phyloP scores from a whole-genome alignment of 2,797 vertebrate species.

The Lacerta viridis region DNA sequence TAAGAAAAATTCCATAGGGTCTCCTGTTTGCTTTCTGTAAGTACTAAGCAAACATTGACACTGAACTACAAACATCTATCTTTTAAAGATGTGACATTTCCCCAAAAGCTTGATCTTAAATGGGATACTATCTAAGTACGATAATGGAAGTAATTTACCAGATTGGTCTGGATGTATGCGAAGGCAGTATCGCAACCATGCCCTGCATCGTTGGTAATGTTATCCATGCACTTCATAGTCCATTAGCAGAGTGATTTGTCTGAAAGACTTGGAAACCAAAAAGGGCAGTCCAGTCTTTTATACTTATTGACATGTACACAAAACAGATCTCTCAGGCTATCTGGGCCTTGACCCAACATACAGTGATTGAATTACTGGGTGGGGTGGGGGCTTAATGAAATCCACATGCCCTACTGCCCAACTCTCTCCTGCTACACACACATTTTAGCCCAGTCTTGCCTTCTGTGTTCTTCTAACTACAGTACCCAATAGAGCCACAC shows the following conservation, averaged over 20 bases:
- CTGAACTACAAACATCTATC: slow-evolving; percentile 43
- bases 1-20: slow-evolving; percentile 25
- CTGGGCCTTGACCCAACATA: background rate
- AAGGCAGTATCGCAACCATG: slow-evolving; percentile 64
- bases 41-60: slow-evolving; percentile 47
- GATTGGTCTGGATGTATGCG: slow-evolving; percentile 56
- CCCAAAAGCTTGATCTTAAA: slow-evolving; percentile 72
- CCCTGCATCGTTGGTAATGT: slow-evolving; percentile 73
- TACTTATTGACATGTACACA: slow-evolving; percentile 52
- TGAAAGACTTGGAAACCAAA: slow-evolving; percentile 60
- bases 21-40: slow-evolving; percentile 54
- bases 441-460: background rate
- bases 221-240: slow-evolving; percentile 72
- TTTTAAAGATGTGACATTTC: slow-evolving; percentile 75
- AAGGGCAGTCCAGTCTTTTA: slow-evolving; percentile 50
- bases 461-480: too few relatives aligned
- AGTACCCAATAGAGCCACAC: too few relatives aligned
- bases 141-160: slow-evolving; percentile 69
- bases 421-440: too few relatives aligned
- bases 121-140: slow-evolving; percentile 69
- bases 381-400: background rate
- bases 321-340: slow-evolving; percentile 53
- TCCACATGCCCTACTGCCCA: background rate
- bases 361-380: background rate
- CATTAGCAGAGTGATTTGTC: slow-evolving; percentile 76